Evolutionary conservation across 2,888 invertebrate species (phyloP), one percentile per base, ranked within the genome.

Genomic region (Notodonta ziczac): DNA sequence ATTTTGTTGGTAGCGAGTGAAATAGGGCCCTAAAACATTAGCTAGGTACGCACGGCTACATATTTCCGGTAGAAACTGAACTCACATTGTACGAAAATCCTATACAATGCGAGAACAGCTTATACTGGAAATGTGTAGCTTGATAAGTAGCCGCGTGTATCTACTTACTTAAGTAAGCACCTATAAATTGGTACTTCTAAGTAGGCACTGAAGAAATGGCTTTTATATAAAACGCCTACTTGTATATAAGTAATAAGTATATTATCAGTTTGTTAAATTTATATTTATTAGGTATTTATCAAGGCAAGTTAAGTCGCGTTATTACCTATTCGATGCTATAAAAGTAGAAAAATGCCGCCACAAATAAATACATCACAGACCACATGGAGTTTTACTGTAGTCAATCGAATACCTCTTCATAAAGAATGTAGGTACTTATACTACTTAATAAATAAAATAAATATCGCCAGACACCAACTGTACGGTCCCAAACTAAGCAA

Each of bases 281-380:
- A 42, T n/a, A 48, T n/a, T 8, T 48, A 53, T 67, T 42, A 61
- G 67, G 66, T 63, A 72, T 68, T 56, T 54, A 70, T 70, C 60
- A 56, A 72, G 67, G 72, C 60, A 62, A 64, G 66, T 69, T 67
- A 57, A 66, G 66, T 66, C 59, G 65, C 67, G 57, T 71, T 16
- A n/a, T 6, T 46, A 46, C n/a, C 13, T n/a, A 50, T 57, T 62
- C 63, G 69, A 72, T 68, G 61, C 70, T 64, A 68, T 62, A 62
- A n/a, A 6, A 67, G 61, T 72, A 75, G 74, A 62, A 58, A 70
- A 59, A 63, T 69, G 65, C 66, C 65, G 70, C 75, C 75, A 77
- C 77, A 55, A 75, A 77, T 77, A 75, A 75, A 75, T 70, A 67
- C 69, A 77, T 74, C 73, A 77, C 74, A 70, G 62, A 70, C 8